Evolutionary conservation across 2,113 vertebrate species (phyloP).

Genomic region (Lycocorax pyrrhopterus): DNA sequence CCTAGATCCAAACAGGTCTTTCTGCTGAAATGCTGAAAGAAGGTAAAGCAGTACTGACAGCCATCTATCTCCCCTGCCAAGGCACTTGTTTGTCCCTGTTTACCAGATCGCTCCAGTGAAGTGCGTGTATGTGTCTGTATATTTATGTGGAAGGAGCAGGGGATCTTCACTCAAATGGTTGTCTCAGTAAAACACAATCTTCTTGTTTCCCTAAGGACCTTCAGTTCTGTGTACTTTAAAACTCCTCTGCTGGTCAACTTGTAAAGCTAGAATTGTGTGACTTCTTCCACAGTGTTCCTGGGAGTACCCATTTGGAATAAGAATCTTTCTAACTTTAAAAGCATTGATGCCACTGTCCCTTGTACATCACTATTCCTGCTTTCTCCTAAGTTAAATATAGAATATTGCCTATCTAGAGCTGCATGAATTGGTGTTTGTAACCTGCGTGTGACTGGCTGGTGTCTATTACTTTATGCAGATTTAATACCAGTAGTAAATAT

Average conservation of each 20-base stretch:
- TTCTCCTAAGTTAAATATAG: neutral
- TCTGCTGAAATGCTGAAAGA: neutral
- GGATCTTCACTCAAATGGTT: neutral
- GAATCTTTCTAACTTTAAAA: neutral
- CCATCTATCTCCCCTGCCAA: neutral
- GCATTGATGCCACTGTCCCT: neutral
- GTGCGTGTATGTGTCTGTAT: neutral
- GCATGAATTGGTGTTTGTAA: neutral
- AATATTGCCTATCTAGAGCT: neutral
- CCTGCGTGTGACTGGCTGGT: neutral
- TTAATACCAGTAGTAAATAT: neutral
- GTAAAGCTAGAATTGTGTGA: neutral
- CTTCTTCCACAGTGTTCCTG: neutral
- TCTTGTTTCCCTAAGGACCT: neutral
- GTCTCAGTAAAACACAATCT: neutral
- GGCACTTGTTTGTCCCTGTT: neutral
- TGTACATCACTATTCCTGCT: neutral
- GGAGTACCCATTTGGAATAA: neutral
- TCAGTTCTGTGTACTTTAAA: neutral
- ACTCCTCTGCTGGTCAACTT: neutral
- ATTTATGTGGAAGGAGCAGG: neutral
- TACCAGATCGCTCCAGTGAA: neutral
- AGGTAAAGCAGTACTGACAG: neutral
- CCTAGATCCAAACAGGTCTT: neutral
- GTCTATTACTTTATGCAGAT: neutral